phyloP scores from a whole-genome alignment of 2,113 vertebrate species.

The Mugil cephalus region DNA sequence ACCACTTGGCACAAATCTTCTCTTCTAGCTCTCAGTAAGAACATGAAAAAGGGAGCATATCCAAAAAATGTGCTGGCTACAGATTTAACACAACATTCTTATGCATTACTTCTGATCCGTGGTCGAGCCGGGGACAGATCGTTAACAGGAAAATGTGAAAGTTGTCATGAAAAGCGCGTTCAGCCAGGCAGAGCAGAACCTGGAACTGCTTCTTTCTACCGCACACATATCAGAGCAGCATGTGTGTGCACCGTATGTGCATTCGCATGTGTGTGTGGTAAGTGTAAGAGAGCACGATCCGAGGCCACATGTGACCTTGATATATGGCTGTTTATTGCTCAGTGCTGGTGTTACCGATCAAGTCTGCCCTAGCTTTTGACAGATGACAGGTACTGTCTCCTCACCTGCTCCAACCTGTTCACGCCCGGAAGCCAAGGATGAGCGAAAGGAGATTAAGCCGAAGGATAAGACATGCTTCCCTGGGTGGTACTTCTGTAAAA shows the following conservation, averaged over 20 bases:
- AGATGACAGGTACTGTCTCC: slow-evolving; percentile 25
- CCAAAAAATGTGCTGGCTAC: no score
- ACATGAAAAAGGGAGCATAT: no score
- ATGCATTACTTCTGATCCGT: neutral
- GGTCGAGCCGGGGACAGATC: neutral
- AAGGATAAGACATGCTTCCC: neutral
- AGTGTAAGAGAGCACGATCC: slow-evolving; percentile 1
- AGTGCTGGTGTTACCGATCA: slow-evolving; percentile 9
- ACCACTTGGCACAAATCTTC: neutral
- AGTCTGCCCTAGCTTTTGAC: slow-evolving; percentile 16
- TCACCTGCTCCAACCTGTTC: neutral
- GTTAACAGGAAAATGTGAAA: neutral
- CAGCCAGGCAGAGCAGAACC: neutral
- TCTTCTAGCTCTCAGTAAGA: neutral
- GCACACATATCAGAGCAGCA: neutral
- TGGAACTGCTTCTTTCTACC: neutral
- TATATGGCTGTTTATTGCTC: slow-evolving; percentile 17
- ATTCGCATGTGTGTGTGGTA: neutral
- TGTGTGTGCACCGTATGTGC: neutral
- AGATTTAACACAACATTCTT: no score
- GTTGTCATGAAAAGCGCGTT: neutral
- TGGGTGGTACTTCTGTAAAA: neutral
- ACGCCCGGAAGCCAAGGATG: neutral
- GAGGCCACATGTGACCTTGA: slow-evolving; percentile 18
- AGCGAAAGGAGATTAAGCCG: neutral